These are phyloP conservation scores for Plecotus auritus DNA, from an alignment of 2,113 vertebrate genomes.

Conservation along the genomic window DNA sequence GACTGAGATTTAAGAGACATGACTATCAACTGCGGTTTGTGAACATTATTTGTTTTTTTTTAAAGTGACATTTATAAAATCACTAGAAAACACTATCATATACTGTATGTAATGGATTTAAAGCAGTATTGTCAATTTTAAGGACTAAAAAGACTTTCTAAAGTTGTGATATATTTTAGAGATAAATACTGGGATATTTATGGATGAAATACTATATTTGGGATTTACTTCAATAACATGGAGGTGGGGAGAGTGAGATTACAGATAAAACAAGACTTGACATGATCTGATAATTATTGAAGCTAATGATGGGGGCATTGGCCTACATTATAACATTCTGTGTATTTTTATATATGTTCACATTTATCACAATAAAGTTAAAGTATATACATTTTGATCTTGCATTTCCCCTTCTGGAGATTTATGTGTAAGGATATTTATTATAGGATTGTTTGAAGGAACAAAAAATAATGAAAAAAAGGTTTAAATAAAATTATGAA, in stretches of 20 bases:
- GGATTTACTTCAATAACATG: not conserved
- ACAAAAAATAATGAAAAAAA: not conserved
- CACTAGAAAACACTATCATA: not conserved
- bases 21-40: not conserved
- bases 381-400: not conserved
- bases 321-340: not conserved
- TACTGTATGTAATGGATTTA: not conserved
- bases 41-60: not conserved
- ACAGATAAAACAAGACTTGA: not conserved
- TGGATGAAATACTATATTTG: not conserved
- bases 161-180: not conserved
- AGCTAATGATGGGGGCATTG: not conserved
- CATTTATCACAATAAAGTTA: not conserved
- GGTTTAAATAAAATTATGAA: not conserved
- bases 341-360: not conserved
- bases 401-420: not conserved
- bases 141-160: not conserved
- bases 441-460: not conserved
- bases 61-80: not conserved
- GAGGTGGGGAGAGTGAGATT: not conserved
- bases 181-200: not conserved
- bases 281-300: not conserved
- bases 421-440: constrained; percentile 23
- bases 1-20: not conserved
- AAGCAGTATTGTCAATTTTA: not conserved